Evolutionary conservation across 2,113 vertebrate species (phyloP).

Genomic region (Glareola pratincola): DNA sequence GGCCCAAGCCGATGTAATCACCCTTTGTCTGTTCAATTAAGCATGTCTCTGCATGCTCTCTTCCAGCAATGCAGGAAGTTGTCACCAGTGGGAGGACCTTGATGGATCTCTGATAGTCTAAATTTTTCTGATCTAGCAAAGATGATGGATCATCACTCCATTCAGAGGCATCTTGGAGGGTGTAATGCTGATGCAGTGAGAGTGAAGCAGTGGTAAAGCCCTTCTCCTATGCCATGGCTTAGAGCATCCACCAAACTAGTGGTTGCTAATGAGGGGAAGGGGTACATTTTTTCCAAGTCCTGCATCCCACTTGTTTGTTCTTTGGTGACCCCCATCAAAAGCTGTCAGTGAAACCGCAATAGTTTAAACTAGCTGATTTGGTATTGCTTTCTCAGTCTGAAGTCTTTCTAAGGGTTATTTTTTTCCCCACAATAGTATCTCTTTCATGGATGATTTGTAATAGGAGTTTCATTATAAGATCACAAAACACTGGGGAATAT

Average conservation of each 20-base stretch:
- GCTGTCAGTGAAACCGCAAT: neutral
- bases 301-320: neutral
- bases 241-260: neutral
- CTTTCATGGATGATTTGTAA: constrained; percentile 35
- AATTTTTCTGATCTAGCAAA: neutral
- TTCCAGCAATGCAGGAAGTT: neutral
- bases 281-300: neutral
- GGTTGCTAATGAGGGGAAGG: neutral
- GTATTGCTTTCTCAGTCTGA: neutral
- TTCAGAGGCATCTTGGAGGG: neutral
- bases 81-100: neutral
- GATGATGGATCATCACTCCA: neutral
- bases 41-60: too few relatives aligned
- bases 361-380: neutral
- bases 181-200: neutral
- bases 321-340: neutral
- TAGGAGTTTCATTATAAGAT: constrained; percentile 37
- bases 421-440: neutral
- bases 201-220: neutral
- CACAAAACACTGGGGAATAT: constrained; percentile 42
- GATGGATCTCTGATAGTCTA: neutral
- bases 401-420: neutral
- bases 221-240: neutral
- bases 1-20: neutral
- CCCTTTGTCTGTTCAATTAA: too few relatives aligned